These are phyloP conservation scores for Drosophila leonis DNA, from an alignment of 2,888 invertebrate species.

Conservation along the genomic window DNA sequence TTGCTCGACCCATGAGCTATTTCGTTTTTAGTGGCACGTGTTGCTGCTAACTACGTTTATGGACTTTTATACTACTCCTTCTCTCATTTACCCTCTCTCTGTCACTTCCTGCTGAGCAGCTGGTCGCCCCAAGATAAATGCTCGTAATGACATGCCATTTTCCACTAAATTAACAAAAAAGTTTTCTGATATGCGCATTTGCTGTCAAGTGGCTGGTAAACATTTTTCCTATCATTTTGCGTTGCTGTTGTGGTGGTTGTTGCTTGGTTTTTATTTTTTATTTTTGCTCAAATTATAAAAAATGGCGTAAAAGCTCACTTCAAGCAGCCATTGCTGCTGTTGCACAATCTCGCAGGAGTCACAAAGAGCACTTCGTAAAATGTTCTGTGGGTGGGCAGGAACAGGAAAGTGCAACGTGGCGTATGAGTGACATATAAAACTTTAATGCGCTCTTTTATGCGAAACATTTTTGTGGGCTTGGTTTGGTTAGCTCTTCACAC, in stretches of 20 bases:
- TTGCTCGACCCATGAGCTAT: background rate
- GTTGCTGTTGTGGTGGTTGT: background rate
- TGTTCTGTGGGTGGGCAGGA: slow-evolving; percentile 37
- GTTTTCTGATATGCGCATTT: slow-evolving; percentile 61
- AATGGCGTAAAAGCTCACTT: slow-evolving; percentile 25
- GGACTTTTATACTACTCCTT: background rate
- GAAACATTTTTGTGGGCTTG: slow-evolving; percentile 33
- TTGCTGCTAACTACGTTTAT: slow-evolving; percentile 23
- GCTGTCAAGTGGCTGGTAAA: slow-evolving; percentile 54
- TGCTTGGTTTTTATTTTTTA: slow-evolving; percentile 1
- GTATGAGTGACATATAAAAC: slow-evolving; percentile 73
- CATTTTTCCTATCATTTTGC: slow-evolving; percentile 37
- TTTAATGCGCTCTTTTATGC: slow-evolving; percentile 67
- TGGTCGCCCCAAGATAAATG: slow-evolving; percentile 45
- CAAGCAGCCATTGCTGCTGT: slow-evolving; percentile 9
- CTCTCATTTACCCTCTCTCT: no score
- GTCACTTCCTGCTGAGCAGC: slow-evolving; percentile 3
- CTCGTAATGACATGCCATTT: slow-evolving; percentile 61
- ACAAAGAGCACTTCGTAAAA: slow-evolving; percentile 38
- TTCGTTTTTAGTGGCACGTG: slow-evolving; percentile 19
- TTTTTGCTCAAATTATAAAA: slow-evolving; percentile 48
- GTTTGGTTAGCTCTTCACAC: slow-evolving; percentile 18
- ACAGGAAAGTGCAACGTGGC: slow-evolving; percentile 64
- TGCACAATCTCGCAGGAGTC: slow-evolving; percentile 47
- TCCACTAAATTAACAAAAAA: slow-evolving; percentile 72